Evolutionary conservation across 92 coral and sea anemone species (phyloP).

Genomic region (Zoanthus solanderi): DNA sequence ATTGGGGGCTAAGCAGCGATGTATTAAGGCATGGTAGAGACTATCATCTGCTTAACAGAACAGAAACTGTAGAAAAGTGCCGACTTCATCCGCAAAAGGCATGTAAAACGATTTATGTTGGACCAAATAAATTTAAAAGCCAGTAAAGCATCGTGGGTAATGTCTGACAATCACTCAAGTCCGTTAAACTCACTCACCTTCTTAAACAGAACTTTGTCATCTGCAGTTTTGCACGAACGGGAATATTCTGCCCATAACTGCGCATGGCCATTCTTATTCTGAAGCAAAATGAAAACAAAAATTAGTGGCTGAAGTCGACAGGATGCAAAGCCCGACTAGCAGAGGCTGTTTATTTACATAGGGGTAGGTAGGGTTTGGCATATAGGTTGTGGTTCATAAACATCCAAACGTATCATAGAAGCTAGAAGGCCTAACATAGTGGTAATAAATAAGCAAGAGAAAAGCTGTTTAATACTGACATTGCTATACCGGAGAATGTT

Average conservation of each 20-base stretch:
- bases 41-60: too few relatives aligned
- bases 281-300: background rate
- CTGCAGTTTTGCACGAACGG: slow-evolving; percentile 65
- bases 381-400: too few relatives aligned
- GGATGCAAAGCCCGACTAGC: too few relatives aligned
- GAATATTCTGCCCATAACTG: slow-evolving; percentile 75
- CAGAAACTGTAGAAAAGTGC: background rate
- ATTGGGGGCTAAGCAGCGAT: too few relatives aligned
- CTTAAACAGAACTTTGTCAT: slow-evolving; percentile 68
- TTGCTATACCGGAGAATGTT: too few relatives aligned
- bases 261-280: slow-evolving; percentile 74
- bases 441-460: too few relatives aligned
- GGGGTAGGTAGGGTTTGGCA: too few relatives aligned
- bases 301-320: background rate
- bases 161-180: background rate
- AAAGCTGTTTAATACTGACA: too few relatives aligned
- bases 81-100: background rate
- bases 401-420: too few relatives aligned
- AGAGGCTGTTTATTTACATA: too few relatives aligned
- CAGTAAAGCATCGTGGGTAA: background rate
- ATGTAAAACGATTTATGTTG: background rate
- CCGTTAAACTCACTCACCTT: slow-evolving; percentile 56
- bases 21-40: too few relatives aligned
- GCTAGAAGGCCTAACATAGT: too few relatives aligned
- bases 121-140: background rate